Evolutionary conservation across 2,797 vertebrate genomes (phyloP).

Genomic region (Aeoliscus strigatus): DNA sequence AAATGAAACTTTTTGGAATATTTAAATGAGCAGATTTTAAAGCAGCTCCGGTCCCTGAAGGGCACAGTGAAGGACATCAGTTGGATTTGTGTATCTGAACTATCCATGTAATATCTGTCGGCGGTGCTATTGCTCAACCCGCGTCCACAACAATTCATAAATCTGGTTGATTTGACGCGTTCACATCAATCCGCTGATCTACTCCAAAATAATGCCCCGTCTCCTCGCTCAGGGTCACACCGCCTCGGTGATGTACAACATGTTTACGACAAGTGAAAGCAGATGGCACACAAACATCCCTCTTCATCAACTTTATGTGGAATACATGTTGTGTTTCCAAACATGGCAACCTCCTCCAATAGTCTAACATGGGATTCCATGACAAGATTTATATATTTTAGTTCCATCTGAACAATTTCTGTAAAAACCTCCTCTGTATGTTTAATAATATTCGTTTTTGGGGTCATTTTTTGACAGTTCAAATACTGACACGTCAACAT

Average conservation of each 20-base stretch:
- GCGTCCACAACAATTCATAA: slow-evolving; percentile 57
- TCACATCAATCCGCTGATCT: slow-evolving; percentile 55
- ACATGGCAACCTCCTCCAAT: too few relatives aligned
- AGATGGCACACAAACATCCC: slow-evolving; percentile 31
- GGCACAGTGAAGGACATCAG: slow-evolving; percentile 52
- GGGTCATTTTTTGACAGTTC: too few relatives aligned
- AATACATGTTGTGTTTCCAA: slow-evolving; percentile 22
- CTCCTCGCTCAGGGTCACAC: slow-evolving; percentile 49
- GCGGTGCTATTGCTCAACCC: slow-evolving; percentile 47
- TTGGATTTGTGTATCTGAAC: slow-evolving; percentile 34
- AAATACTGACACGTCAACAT: too few relatives aligned
- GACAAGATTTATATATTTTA: too few relatives aligned
- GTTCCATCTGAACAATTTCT: too few relatives aligned
- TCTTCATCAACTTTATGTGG: slow-evolving; percentile 43
- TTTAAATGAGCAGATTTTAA: too few relatives aligned
- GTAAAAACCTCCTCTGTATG: too few relatives aligned
- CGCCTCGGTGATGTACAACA: slow-evolving; percentile 44
- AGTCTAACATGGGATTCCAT: too few relatives aligned
- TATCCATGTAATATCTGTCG: slow-evolving; percentile 54
- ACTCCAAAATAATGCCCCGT: too few relatives aligned
- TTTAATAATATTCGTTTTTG: too few relatives aligned
- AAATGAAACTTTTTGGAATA: too few relatives aligned
- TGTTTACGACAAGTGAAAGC: slow-evolving; percentile 34
- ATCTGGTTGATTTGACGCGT: slow-evolving; percentile 61
- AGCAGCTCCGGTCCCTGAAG: slow-evolving; percentile 29